Evolutionary conservation across 2,113 vertebrate genomes (phyloP).

Genomic region (Oophaga pumilio): DNA sequence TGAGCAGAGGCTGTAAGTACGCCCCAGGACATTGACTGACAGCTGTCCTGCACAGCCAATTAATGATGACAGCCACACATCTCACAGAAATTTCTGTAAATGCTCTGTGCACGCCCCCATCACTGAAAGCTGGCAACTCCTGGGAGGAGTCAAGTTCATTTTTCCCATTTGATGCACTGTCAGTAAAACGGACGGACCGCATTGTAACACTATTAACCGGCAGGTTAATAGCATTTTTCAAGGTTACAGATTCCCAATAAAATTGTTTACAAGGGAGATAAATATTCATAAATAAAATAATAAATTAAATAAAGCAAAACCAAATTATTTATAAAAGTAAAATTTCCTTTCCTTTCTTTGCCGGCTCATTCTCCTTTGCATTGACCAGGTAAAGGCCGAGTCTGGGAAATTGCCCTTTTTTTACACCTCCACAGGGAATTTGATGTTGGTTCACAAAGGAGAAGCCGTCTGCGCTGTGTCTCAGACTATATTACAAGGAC

Average conservation of each 20-base stretch:
- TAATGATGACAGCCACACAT: no score
- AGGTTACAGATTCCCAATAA: neutral
- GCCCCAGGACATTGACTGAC: no score
- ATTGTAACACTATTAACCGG: no score
- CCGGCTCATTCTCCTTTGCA: neutral
- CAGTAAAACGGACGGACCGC: no score
- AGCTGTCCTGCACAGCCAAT: no score
- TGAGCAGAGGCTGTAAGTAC: no score
- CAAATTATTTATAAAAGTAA: neutral
- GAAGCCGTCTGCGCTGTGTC: neutral
- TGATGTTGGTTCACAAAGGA: conserved; percentile 17
- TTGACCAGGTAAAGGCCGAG: neutral
- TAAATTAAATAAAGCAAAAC: neutral
- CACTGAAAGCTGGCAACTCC: no score
- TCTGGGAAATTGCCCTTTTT: conserved; percentile 15
- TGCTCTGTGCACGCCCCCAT: no score
- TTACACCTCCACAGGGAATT: conserved; percentile 24
- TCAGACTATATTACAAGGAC: conserved; percentile 14
- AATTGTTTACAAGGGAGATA: neutral
- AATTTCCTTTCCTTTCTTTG: neutral
- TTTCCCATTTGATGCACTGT: no score
- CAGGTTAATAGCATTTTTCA: no score
- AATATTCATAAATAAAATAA: neutral
- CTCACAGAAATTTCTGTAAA: no score
- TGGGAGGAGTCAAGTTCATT: no score